Percentiles rank a stretch among this genome's conserved stretches.
phyloP scores from a whole-genome alignment of 2,888 invertebrate genomes.

The Ichneumoninae sp. region DNA sequence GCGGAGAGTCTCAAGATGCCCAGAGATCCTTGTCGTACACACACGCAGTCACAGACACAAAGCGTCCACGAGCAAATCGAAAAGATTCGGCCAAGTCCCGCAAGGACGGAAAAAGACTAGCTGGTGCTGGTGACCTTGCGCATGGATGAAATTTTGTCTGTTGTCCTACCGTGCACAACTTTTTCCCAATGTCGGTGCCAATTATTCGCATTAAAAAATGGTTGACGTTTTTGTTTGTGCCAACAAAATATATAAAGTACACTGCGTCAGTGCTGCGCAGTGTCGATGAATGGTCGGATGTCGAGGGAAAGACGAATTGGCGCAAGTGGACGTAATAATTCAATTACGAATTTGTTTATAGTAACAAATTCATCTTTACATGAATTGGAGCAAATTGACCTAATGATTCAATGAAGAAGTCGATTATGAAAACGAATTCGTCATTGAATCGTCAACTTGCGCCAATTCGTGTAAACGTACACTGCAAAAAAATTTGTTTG shows the following conservation, averaged over 20 bases:
- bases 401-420: too few species aligned
- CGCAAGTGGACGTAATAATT: too few species aligned
- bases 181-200: background rate
- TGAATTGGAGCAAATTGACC: too few species aligned
- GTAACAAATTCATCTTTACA: too few species aligned
- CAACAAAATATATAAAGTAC: background rate
- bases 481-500: too few species aligned
- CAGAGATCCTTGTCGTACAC: slow-evolving; percentile 51
- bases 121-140: slow-evolving; percentile 25
- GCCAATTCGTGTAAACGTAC: too few species aligned
- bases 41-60: slow-evolving; percentile 30
- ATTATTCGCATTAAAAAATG: background rate
- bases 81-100: slow-evolving; percentile 39
- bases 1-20: slow-evolving; percentile 44
- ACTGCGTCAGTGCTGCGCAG: too few species aligned
- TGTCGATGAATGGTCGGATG: too few species aligned
- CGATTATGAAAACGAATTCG: too few species aligned
- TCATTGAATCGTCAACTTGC: too few species aligned
- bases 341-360: background rate
- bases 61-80: slow-evolving; percentile 35
- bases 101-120: slow-evolving; percentile 32
- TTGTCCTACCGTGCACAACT: slow-evolving; percentile 38
- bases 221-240: background rate
- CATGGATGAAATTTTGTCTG: slow-evolving; percentile 43
- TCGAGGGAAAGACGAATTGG: too few species aligned